Evolutionary conservation across 2,888 invertebrate species (phyloP).

Genomic region (Cacoxenus indagator): DNA sequence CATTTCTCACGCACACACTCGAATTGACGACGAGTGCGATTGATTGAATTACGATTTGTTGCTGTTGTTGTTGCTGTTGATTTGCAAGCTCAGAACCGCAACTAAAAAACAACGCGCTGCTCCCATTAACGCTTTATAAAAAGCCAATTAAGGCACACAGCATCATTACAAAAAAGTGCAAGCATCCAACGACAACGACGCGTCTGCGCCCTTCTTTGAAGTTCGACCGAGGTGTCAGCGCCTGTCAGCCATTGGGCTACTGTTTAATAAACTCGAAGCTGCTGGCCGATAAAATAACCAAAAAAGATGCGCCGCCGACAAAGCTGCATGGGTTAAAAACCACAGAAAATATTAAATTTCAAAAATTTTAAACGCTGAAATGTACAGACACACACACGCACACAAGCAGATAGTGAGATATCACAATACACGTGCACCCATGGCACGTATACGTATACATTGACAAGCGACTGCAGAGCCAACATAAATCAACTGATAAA

Average conservation of each 20-base stretch:
- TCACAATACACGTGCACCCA: neutral
- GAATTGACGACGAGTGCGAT: neutral
- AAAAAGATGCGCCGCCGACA: slow-evolving; percentile 1
- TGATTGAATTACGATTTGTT: neutral
- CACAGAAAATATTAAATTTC: slow-evolving; percentile 58
- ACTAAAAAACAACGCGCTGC: too few species aligned
- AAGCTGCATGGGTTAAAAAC: slow-evolving; percentile 20
- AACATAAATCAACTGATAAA: slow-evolving; percentile 54
- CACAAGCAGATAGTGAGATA: too few species aligned
- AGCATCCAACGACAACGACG: neutral
- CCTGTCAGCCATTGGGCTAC: slow-evolving; percentile 55
- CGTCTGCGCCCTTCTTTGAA: slow-evolving; percentile 36
- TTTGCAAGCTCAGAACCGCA: too few species aligned
- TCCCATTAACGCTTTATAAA: neutral
- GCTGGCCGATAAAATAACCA: neutral
- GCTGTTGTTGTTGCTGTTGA: too few species aligned
- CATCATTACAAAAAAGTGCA: neutral
- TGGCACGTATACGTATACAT: neutral
- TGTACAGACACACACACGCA: slow-evolving; percentile 9
- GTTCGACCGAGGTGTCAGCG: slow-evolving; percentile 60
- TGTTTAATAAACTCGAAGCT: slow-evolving; percentile 35
- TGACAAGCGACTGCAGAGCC: neutral
- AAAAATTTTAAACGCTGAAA: slow-evolving; percentile 26
- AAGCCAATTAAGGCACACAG: neutral
- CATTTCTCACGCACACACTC: neutral